Conservation (phyloP, 1,140 invertebrate species). For the Zaprionus vittiger region DNA sequence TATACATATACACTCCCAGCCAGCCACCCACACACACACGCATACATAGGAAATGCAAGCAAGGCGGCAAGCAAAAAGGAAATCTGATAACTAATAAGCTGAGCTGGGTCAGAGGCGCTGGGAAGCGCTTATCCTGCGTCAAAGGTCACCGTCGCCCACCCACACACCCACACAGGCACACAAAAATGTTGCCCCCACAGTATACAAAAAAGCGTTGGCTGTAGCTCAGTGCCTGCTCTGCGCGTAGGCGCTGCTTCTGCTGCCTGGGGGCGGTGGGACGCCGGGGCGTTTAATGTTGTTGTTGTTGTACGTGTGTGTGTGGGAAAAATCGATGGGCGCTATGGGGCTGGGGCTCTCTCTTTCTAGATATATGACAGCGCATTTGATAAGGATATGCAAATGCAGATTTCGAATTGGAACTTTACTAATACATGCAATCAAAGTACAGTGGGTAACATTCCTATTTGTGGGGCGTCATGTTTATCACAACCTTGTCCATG, state of each 20-base stretch:
- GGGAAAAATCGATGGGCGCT: conserved; percentile 46
- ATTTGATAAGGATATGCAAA: conserved; percentile 55
- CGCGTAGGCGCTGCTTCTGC: conserved; percentile 16
- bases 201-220: conserved; percentile 6
- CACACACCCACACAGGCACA: conserved; percentile 2
- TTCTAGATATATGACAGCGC: neutral
- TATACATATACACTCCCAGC: neutral
- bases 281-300: conserved; percentile 1
- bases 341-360: neutral
- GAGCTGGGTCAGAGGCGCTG: neutral
- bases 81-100: conserved; percentile 12
- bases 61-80: neutral
- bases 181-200: conserved; percentile 1
- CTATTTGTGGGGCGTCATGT: conserved; percentile 41
- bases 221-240: conserved; percentile 1
- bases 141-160: conserved; percentile 38
- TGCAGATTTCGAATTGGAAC: conserved; percentile 7
- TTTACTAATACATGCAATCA: conserved; percentile 9
- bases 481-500: conserved; percentile 39
- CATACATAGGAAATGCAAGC: conserved; percentile 1
- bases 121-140: conserved; percentile 35
- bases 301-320: conserved; percentile 20
- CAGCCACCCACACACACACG: neutral
- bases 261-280: neutral
- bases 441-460: neutral